Conservation (phyloP, 2,113 vertebrate species). For the Channa maculata region DNA sequence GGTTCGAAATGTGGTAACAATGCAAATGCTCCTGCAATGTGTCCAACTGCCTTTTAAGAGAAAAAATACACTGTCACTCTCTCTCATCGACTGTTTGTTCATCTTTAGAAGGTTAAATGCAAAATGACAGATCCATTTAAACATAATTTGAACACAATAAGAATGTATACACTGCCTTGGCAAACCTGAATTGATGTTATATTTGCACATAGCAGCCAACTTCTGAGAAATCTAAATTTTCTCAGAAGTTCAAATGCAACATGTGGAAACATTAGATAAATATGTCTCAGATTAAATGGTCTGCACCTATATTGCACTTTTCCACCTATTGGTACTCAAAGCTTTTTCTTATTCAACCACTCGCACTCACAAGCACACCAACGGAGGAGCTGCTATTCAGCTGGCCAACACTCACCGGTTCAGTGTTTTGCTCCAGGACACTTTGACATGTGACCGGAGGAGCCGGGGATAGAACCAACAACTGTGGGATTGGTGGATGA, state of each 20-base stretch:
- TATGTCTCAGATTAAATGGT: constrained; percentile 33
- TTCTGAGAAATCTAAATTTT: constrained; percentile 16
- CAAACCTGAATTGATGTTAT: neutral
- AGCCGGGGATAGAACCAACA: no score
- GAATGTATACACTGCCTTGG: neutral
- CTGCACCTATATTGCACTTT: no score
- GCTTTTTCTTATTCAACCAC: no score
- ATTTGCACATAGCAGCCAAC: constrained; percentile 4
- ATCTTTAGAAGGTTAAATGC: neutral
- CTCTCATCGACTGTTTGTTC: neutral
- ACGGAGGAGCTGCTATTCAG: no score
- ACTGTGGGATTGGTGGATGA: no score
- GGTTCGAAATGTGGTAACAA: constrained; percentile 1
- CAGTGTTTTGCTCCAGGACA: no score
- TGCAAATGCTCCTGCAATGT: neutral
- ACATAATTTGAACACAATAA: constrained; percentile 3
- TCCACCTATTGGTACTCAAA: no score
- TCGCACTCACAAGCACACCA: no score
- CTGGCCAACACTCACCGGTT: no score
- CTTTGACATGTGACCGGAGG: no score
- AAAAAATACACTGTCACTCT: neutral
- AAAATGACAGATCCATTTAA: neutral
- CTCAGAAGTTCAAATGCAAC: constrained; percentile 22
- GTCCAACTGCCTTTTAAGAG: constrained; percentile 4
- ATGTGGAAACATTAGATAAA: constrained; percentile 41